phyloP scores from a whole-genome alignment of 2,888 invertebrate species.

The Drosophila limbata region DNA sequence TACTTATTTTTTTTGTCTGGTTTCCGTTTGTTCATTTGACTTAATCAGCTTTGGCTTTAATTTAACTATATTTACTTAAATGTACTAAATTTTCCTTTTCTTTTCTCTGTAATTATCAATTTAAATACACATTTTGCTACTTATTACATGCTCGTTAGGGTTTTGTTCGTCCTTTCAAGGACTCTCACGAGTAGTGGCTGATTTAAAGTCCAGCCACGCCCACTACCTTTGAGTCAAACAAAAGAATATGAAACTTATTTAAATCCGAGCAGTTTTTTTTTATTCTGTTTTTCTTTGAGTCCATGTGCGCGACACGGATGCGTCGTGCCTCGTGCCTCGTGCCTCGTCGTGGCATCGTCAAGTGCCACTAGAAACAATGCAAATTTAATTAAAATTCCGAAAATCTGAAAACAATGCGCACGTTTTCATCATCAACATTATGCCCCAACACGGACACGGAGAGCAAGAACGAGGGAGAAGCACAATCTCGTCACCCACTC shows the following conservation, averaged over 20 bases:
- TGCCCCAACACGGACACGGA: constrained; percentile 47
- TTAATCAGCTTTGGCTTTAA: constrained; percentile 11
- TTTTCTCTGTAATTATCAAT: constrained; percentile 24
- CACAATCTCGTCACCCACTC: constrained; percentile 19
- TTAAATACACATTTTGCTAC: constrained; percentile 14
- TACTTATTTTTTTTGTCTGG: constrained; percentile 1
- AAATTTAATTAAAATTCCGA: constrained; percentile 77
- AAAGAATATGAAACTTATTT: constrained; percentile 71
- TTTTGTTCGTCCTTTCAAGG: background rate
- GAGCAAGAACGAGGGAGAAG: background rate
- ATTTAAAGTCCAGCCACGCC: constrained; percentile 49
- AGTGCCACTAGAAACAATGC: constrained; percentile 74
- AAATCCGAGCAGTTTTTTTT: constrained; percentile 46
- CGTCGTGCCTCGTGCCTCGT: constrained; percentile 3
- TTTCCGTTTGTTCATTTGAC: constrained; percentile 3
- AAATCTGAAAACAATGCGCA: constrained; percentile 73
- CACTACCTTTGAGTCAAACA: constrained; percentile 38
- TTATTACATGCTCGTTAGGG: constrained; percentile 35
- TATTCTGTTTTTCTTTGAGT: background rate
- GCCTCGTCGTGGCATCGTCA: constrained; percentile 46
- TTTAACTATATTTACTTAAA: background rate
- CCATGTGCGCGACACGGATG: too few species aligned
- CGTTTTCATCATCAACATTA: constrained; percentile 72
- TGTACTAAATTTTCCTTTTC: background rate
- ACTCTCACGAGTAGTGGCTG: constrained; percentile 28